Evolutionary conservation across 1,140 invertebrate species (phyloP).

Genomic region (Drosophila chauvacae): DNA sequence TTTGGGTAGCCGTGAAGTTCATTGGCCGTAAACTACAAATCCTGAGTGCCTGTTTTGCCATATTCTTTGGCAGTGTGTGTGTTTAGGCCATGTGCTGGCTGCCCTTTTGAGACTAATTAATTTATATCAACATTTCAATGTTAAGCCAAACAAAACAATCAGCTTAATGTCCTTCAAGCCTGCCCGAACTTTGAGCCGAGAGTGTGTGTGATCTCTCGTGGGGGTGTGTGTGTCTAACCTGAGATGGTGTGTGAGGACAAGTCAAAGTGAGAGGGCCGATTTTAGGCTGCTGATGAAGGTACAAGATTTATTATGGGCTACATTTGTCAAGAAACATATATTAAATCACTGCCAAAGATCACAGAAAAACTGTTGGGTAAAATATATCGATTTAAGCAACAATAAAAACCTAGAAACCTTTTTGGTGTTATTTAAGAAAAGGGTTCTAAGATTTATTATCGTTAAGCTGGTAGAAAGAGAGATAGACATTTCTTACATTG

Average conservation of each 20-base stretch:
- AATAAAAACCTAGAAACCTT: background rate
- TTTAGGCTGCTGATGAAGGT: conserved; percentile 2
- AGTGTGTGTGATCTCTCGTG: conserved; percentile 2
- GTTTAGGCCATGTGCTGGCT: conserved; percentile 36
- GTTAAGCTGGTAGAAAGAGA: no score
- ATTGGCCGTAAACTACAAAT: conserved; percentile 36
- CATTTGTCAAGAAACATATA: conserved; percentile 16
- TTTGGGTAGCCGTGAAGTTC: conserved; percentile 21
- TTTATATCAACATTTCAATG: conserved; percentile 83
- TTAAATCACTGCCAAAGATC: conserved; percentile 15
- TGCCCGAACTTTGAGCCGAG: conserved; percentile 12
- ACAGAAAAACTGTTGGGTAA: background rate
- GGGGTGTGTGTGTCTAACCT: background rate
- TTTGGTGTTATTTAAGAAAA: background rate
- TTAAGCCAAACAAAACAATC: conserved; percentile 81
- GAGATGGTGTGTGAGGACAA: background rate
- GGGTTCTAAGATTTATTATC: conserved; percentile 1
- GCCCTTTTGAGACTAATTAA: conserved; percentile 74
- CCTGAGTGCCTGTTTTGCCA: conserved; percentile 5
- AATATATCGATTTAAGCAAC: background rate
- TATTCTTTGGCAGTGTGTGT: conserved; percentile 22
- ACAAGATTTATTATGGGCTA: conserved; percentile 29
- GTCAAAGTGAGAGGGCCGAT: conserved; percentile 14
- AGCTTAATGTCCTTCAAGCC: conserved; percentile 73
- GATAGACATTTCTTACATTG: no score